Evolutionary conservation across 2,888 invertebrate genomes (phyloP), one percentile per base, ranked within the genome.

Genomic region (Drosophila falleni): DNA sequence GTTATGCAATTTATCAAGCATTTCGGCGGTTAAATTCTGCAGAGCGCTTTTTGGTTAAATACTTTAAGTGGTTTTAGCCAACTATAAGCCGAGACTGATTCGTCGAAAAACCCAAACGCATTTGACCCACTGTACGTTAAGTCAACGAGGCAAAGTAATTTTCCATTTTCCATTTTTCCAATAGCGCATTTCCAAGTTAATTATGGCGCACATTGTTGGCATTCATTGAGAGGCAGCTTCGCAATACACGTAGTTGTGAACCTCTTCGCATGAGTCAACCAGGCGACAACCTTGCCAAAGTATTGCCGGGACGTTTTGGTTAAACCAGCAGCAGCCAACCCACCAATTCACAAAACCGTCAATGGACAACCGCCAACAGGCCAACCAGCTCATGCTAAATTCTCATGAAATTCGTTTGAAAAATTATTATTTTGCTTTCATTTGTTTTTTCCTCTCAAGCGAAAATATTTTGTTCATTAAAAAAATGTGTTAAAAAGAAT

Each of bases 21-120:
- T 64, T 62, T 51, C 56, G 72, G 60, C 44, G 39, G 39, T 13
- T 50, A n/a, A 19, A 35, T 35, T 33, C 26, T 26, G 53, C 39
- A 35, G 13, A 61, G 35, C 62, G 53, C 63, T 46, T 84, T 78
- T 53, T 81, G 71, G 78, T 61, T 74, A 89, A 85, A 81, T 74
- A 85, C 83, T 81, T 89, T 85, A 86, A 89, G 85, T 86, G 85
- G 89, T 89, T 85, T 81, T 89, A 61, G 81, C 88, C 88, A 79
- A 78, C 62, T 73, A 71, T n/a, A 33, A 29, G 76, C 80, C 80
- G 69, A 81, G 78, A 71, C 81, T 83, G 76, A 46, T 68, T 66
- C 74, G 46, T 55, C 64, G 59, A 23, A 23, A 23, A 26, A 26
- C 46, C 11, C 10, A 47, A 66, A 74, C 85, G 81, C 81, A 83